Evolutionary conservation across 2,113 vertebrate species (phyloP).

Genomic region (Lepus timidus): DNA sequence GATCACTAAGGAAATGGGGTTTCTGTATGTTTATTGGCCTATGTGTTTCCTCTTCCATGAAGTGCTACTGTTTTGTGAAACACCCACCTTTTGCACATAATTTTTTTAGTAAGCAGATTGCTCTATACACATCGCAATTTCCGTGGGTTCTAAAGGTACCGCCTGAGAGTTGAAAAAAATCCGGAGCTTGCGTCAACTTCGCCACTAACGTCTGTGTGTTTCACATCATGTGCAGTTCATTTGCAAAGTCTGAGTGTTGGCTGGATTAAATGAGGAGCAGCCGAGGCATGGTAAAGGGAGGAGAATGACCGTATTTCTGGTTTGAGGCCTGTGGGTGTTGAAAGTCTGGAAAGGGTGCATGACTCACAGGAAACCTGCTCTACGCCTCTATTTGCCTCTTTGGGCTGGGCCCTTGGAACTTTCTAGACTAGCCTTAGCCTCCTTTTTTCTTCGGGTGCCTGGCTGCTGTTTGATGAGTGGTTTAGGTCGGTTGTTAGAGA

Average conservation of each 20-base stretch:
- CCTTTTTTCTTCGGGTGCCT: not conserved
- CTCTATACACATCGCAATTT: not conserved
- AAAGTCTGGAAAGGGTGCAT: not conserved
- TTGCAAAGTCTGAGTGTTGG: not conserved
- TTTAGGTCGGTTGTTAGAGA: not conserved
- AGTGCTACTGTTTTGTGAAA: not conserved
- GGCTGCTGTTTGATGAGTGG: not conserved
- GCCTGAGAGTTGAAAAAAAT: not conserved
- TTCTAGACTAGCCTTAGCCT: not conserved
- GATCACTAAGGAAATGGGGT: not conserved
- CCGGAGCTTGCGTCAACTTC: not conserved
- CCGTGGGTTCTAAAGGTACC: not conserved
- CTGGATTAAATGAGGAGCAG: not conserved
- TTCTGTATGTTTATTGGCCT: not conserved
- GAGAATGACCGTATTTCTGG: not conserved
- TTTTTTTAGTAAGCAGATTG: not conserved
- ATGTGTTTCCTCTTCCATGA: not conserved
- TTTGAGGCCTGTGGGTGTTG: not conserved
- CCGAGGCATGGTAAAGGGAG: not conserved
- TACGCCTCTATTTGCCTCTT: not conserved
- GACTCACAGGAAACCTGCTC: conserved; percentile 63
- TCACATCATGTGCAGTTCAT: not conserved
- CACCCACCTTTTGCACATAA: not conserved
- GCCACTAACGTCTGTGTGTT: not conserved
- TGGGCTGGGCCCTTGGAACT: not conserved